phyloP scores from a whole-genome alignment of 2,888 invertebrate species.

The Andricus quercusramuli region DNA sequence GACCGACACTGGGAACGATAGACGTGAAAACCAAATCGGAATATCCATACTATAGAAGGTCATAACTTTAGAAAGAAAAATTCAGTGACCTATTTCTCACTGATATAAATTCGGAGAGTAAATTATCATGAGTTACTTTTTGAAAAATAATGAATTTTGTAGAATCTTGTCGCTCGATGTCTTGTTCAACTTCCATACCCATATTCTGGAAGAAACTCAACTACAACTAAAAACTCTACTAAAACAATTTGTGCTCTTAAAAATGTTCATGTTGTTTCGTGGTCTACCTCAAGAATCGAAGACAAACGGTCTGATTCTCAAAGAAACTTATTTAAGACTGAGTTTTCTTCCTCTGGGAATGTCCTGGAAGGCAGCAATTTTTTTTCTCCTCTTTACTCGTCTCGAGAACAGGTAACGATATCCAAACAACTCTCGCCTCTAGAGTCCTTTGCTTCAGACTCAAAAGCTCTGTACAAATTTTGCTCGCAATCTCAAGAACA shows the following conservation, averaged over 20 bases:
- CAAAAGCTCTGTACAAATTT: constrained; percentile 26
- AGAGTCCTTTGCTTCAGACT: constrained; percentile 53
- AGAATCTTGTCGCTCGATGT: no score
- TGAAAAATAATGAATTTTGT: no score
- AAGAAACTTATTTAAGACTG: constrained; percentile 46
- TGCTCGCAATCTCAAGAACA: constrained; percentile 5
- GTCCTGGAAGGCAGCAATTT: constrained; percentile 33
- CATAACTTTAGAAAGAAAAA: neutral
- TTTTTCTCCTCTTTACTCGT: constrained; percentile 52
- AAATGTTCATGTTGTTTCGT: neutral
- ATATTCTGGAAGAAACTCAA: neutral
- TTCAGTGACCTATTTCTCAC: no score
- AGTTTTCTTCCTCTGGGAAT: constrained; percentile 49
- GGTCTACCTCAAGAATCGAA: constrained; percentile 20
- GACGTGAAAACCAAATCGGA: neutral
- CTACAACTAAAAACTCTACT: neutral
- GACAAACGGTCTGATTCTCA: neutral
- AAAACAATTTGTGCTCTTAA: neutral
- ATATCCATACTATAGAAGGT: neutral
- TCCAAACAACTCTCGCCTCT: constrained; percentile 67
- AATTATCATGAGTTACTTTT: no score
- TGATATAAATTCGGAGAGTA: no score
- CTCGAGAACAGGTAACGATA: constrained; percentile 71
- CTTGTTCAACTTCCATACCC: no score
- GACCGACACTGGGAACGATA: neutral